phyloP scores from a whole-genome alignment of 2,113 vertebrate genomes.

The Platycercus adscitus region DNA sequence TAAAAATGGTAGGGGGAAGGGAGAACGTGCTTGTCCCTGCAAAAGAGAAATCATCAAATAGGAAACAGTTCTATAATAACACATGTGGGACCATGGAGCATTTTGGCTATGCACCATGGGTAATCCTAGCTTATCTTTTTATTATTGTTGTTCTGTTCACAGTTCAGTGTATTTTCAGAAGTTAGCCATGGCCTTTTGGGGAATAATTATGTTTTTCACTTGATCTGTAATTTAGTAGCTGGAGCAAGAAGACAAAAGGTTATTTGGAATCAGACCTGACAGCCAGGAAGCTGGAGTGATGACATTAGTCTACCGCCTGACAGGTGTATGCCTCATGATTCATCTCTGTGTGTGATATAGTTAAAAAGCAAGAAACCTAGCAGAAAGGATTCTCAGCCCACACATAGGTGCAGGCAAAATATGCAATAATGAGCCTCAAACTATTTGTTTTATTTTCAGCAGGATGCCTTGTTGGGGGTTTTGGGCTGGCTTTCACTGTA shows the following conservation, averaged over 20 bases:
- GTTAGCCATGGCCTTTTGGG: constrained; percentile 39
- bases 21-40: not conserved
- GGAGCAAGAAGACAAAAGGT: constrained; percentile 51
- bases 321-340: not conserved
- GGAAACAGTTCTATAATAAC: not conserved
- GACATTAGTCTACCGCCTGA: constrained; percentile 11
- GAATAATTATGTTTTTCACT: constrained; percentile 63
- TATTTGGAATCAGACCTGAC: constrained; percentile 54
- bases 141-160: constrained; percentile 21
- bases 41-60: not conserved
- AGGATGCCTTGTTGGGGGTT: not conserved
- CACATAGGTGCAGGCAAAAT: not conserved
- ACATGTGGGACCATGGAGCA: not conserved
- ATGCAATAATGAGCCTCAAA: not conserved
- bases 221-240: constrained; percentile 67
- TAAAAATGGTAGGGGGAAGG: not conserved
- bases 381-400: constrained; percentile 11
- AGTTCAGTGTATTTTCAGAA: constrained; percentile 41
- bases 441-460: constrained; percentile 2
- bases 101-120: not conserved
- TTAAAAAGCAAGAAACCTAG: not conserved
- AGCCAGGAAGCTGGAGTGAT: constrained; percentile 27
- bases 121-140: constrained; percentile 33
- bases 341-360: not conserved
- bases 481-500: not conserved